phyloP scores from a whole-genome alignment of 1,140 invertebrate genomes.

The Pseudomyrmex cubaensis region DNA sequence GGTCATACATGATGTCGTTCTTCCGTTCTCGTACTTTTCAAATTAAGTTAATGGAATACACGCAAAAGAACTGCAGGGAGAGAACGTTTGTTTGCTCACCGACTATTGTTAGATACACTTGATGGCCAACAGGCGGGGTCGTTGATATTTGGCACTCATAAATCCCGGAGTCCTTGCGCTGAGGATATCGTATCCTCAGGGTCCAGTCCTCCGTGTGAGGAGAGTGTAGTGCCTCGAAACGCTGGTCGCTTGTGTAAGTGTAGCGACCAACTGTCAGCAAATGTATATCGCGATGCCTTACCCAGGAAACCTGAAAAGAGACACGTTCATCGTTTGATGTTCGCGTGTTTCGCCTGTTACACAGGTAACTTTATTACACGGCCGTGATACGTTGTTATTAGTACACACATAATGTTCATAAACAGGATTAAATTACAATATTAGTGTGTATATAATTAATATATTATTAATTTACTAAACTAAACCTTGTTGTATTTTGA shows the following conservation, averaged over 20 bases:
- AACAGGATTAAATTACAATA: too few species aligned
- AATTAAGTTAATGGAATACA: background rate
- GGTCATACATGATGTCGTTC: background rate
- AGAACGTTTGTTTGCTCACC: slow-evolving; percentile 85
- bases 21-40: background rate
- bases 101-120: slow-evolving; percentile 89
- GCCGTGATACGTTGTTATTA: too few species aligned
- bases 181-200: slow-evolving; percentile 88
- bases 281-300: slow-evolving; percentile 86
- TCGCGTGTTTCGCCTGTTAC: too few species aligned
- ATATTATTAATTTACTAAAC: too few species aligned
- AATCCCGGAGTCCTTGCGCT: slow-evolving; percentile 89
- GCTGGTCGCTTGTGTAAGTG: slow-evolving; percentile 87
- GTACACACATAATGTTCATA: too few species aligned
- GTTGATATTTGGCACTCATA: slow-evolving; percentile 94
- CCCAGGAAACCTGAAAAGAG: slow-evolving; percentile 86
- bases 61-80: background rate
- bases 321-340: background rate
- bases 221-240: slow-evolving; percentile 86
- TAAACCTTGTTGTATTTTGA: too few species aligned
- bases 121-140: slow-evolving; percentile 91
- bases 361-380: too few species aligned
- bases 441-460: too few species aligned
- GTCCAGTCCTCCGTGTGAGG: slow-evolving; percentile 87
- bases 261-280: slow-evolving; percentile 87